Base-by-base conservation (phyloP, 1,140 invertebrate genomes). In the Cardiocondyla obscurior region DNA sequence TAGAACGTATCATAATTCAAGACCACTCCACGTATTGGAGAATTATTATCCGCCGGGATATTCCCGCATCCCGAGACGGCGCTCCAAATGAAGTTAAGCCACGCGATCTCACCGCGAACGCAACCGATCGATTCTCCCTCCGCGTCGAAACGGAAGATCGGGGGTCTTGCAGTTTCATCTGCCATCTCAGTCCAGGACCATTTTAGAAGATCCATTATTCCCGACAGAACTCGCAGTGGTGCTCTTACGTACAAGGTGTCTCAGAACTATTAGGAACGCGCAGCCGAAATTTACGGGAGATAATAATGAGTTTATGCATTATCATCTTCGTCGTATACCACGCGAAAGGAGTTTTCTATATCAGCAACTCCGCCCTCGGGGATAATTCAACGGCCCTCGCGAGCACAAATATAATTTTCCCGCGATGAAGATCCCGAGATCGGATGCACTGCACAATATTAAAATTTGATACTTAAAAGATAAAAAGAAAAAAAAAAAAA, bases 201-300 rank as follows among this genome's bases (percentile, higher is more conserved):
- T 62, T 76, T 76, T 46, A 62, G 72, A 64, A 55, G 28, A 62
- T 76, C 72, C 57, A 76, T 76, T 76, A 76, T 64, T 33, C 57
- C 28, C 28, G 72, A 64, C 72, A 46, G 72, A 76, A 49, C 46
- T 64, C 72, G n/a, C 25, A 19, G 22, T 46, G 57, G 39, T 22
- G 25, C 58, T 74, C 57, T n/a, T 49, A 62, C 28, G 1, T 33
- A 76, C 39, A 64, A 62, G 57, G 19, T 76, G 57, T 46, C n/a
- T 19, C 28, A n/a, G 8, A 76, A 62, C 28, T 14, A 60, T 25
- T 19, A 44, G 16, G 22, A 30, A 8, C 16, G 3, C 14, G 51
- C 30, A 25, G 36, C 0, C 30, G 12, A 46, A 53, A 70, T 36
- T 53, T 53, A 49, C n/a, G 46, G 2, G n/a, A 8, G 28, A 10